Evolutionary conservation across 2,113 vertebrate genomes (phyloP).

Genomic region (Perognathus longimembris): DNA sequence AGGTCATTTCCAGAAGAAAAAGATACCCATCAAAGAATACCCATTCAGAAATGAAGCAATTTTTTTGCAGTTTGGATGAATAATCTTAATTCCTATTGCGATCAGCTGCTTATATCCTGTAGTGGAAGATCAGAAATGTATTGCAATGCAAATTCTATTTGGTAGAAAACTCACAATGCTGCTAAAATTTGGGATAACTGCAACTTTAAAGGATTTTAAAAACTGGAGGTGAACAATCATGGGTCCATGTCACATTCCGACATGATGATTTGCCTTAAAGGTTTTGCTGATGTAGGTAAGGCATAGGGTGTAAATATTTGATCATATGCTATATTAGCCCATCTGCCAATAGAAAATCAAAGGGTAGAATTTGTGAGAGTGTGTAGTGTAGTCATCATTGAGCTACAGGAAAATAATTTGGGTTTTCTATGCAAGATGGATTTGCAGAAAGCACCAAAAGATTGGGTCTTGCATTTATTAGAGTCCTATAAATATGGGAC

Average conservation of each 20-base stretch:
- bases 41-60: too few relatives aligned
- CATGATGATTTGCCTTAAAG: conserved; percentile 82
- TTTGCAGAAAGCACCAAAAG: not conserved
- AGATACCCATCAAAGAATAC: conserved; percentile 64
- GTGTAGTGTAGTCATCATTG: not conserved
- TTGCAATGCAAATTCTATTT: conserved; percentile 81
- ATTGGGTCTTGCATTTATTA: not conserved
- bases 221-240: conserved; percentile 73
- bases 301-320: conserved; percentile 70
- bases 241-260: conserved; percentile 60
- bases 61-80: conserved; percentile 80
- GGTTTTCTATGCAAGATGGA: conserved; percentile 15
- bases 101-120: conserved; percentile 72
- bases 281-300: conserved; percentile 78
- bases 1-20: conserved; percentile 71
- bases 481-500: not conserved
- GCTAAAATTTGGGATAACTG: conserved; percentile 70
- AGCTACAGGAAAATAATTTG: not conserved
- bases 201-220: conserved; percentile 79
- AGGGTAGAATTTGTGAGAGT: conserved; percentile 69
- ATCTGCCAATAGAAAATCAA: conserved; percentile 24
- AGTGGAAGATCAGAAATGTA: conserved; percentile 71
- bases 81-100: conserved; percentile 78
- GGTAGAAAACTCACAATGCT: conserved; percentile 70
- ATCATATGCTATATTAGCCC: conserved; percentile 65